phyloP scores from a whole-genome alignment of 2,888 invertebrate genomes.

The Tolmerus cingulatus region DNA sequence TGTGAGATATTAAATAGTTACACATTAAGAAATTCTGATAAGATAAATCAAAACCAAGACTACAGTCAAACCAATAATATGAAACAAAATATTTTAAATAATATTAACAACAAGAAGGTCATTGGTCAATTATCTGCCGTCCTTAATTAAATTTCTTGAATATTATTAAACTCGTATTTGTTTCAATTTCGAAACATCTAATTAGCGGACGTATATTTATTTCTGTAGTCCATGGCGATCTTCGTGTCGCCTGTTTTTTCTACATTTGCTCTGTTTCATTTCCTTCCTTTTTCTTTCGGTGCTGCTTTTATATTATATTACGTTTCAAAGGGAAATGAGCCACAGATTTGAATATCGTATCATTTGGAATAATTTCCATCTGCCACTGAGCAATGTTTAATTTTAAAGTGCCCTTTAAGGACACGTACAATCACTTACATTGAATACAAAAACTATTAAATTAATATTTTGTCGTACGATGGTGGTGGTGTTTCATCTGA shows the following conservation, averaged over 20 bases:
- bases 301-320: background rate
- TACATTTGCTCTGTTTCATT: background rate
- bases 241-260: background rate
- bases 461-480: constrained; percentile 78
- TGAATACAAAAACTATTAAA: constrained; percentile 64
- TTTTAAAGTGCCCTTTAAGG: background rate
- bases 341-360: background rate
- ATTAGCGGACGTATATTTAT: background rate
- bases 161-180: background rate
- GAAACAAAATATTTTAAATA: background rate
- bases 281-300: background rate
- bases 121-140: background rate
- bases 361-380: background rate
- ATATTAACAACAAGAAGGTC: background rate
- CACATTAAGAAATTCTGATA: background rate
- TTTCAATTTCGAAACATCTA: background rate
- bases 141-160: background rate
- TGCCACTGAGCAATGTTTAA: background rate
- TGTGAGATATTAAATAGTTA: background rate
- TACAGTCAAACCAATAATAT: background rate
- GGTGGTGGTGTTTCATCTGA: constrained; percentile 73
- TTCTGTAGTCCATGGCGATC: background rate
- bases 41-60: background rate
- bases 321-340: background rate
- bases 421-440: background rate